phyloP scores from a whole-genome alignment of 2,888 invertebrate genomes.

The Nemotelus pantherinus region DNA sequence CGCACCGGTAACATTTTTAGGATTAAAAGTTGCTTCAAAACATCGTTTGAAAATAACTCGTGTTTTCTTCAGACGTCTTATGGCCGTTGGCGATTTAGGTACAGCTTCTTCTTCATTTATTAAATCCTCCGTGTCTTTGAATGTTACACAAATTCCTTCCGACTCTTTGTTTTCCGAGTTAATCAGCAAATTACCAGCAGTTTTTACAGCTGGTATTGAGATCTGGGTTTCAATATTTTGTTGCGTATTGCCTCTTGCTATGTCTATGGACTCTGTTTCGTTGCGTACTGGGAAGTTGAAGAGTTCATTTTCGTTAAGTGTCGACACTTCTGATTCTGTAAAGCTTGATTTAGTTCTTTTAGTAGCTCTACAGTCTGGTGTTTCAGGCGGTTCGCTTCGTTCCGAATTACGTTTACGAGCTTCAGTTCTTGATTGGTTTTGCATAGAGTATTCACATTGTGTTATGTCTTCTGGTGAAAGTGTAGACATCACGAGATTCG shows the following conservation, averaged over 20 bases:
- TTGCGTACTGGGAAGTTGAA: constrained; percentile 19
- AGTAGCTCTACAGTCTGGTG: neutral
- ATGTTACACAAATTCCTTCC: constrained; percentile 52
- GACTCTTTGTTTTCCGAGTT: constrained; percentile 11
- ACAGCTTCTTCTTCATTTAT: constrained; percentile 54
- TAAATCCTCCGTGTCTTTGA: constrained; percentile 52
- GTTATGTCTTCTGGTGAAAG: constrained; percentile 61
- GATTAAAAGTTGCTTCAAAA: constrained; percentile 78
- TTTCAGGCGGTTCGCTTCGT: neutral
- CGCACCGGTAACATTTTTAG: constrained; percentile 67
- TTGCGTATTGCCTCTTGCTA: constrained; percentile 16
- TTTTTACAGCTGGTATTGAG: neutral
- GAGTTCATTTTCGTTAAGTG: constrained; percentile 13
- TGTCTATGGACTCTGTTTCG: constrained; percentile 9
- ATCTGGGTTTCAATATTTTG: constrained; percentile 31
- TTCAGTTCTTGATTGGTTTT: constrained; percentile 22
- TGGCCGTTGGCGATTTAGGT: constrained; percentile 61
- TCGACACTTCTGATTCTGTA: neutral
- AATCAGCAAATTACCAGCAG: neutral
- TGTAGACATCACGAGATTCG: constrained; percentile 81
- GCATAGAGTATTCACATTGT: constrained; percentile 55
- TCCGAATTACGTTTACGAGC: constrained; percentile 16
- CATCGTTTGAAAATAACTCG: constrained; percentile 76
- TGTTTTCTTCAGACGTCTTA: constrained; percentile 61
- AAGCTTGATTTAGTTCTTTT: constrained; percentile 12